A percentile compares a stretch with the other conserved stretches of the same genome.
Evolutionary conservation across 2,888 invertebrate species (phyloP).

Genomic region (Heteromurus nitidus): DNA sequence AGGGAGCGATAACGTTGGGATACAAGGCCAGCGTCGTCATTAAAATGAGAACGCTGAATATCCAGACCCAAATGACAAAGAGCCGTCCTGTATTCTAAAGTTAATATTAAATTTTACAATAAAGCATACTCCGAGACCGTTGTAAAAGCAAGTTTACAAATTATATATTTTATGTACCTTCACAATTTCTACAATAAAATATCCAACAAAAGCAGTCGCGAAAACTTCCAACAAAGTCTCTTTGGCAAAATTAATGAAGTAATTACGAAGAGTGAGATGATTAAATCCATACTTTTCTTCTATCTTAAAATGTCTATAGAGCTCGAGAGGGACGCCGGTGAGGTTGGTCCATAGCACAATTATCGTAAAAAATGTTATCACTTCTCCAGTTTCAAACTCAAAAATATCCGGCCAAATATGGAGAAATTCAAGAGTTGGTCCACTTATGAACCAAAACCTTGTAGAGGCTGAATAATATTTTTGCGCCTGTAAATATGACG

Average conservation of each 20-base stretch:
- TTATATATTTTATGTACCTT: too few relatives aligned
- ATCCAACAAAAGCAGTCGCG: conserved; percentile 77
- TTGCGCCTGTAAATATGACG: too few relatives aligned
- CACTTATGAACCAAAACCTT: conserved; percentile 16
- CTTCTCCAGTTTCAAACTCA: conserved; percentile 74
- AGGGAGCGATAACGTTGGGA: conserved; percentile 76
- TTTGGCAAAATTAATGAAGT: conserved; percentile 78
- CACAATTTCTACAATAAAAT: conserved; percentile 74
- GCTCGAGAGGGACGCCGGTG: conserved; percentile 76
- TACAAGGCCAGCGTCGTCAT: conserved; percentile 77
- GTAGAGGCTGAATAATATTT: too few relatives aligned
- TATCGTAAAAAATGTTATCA: conserved; percentile 76
- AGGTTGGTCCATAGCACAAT: conserved; percentile 75
- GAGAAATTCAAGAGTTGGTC: conserved; percentile 64
- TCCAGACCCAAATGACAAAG: conserved; percentile 80
- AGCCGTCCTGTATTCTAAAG: conserved; percentile 77
- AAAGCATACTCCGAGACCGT: too few relatives aligned
- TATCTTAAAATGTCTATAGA: conserved; percentile 78
- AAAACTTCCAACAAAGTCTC: conserved; percentile 76
- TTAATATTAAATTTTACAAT: too few relatives aligned
- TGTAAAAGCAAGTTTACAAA: too few relatives aligned
- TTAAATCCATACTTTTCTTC: conserved; percentile 80
- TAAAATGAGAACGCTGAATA: conserved; percentile 77
- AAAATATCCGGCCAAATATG: conserved; percentile 54
- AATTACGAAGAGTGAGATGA: conserved; percentile 79